Conservation (phyloP, 2,113 vertebrate genomes). For the Ictidomys tridecemlineatus region DNA sequence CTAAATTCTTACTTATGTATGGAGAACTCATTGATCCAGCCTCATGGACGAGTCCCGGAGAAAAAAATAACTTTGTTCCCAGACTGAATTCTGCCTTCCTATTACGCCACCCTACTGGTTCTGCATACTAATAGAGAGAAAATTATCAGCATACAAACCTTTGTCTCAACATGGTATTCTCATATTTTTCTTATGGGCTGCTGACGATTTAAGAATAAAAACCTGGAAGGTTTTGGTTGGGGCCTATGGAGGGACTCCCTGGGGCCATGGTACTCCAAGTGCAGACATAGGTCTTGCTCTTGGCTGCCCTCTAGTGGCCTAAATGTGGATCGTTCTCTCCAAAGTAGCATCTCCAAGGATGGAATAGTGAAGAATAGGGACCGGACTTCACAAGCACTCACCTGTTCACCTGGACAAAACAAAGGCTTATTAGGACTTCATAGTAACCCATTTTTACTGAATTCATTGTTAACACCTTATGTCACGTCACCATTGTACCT, state of each 20-base stretch:
- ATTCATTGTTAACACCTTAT: neutral
- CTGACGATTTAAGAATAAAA: neutral
- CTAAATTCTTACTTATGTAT: neutral
- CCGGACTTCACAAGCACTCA: neutral
- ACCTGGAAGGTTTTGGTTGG: neutral
- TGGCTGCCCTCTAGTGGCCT: conserved; percentile 51
- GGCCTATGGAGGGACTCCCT: neutral
- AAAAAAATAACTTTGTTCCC: neutral
- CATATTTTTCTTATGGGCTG: neutral
- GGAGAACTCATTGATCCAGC: neutral
- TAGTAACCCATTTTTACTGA: neutral
- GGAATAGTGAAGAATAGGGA: too few species aligned
- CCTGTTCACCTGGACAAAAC: neutral
- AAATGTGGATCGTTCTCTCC: neutral
- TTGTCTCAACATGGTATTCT: neutral
- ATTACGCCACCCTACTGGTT: neutral
- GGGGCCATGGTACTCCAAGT: rapidly evolving
- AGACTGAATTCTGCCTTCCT: neutral
- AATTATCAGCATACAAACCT: neutral
- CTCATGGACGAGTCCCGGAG: neutral
- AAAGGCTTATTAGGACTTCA: neutral
- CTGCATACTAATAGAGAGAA: neutral
- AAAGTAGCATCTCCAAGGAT: too few species aligned
- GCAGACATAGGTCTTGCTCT: neutral
- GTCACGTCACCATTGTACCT: too few species aligned